Conservation (phyloP, 1,140 invertebrate species). For the Drosophila burlai region DNA sequence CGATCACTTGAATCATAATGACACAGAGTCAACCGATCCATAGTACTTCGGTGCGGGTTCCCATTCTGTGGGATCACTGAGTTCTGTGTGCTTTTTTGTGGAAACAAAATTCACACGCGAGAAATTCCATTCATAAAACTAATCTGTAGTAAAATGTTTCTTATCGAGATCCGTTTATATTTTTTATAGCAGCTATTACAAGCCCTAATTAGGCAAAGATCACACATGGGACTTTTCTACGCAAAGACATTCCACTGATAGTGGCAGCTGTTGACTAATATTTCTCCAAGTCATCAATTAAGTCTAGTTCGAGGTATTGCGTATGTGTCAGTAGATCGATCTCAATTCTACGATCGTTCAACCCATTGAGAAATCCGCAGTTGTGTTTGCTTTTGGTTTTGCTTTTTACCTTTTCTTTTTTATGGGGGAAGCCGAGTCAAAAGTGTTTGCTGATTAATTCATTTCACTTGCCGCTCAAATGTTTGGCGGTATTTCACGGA, state of each 20-base stretch:
- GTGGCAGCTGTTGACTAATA: slow-evolving; percentile 16
- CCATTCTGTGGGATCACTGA: slow-evolving; percentile 8
- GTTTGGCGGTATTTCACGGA: slow-evolving; percentile 38
- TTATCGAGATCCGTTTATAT: background rate
- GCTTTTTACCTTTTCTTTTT: background rate
- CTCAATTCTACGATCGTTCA: slow-evolving; percentile 28
- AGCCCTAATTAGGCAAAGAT: background rate
- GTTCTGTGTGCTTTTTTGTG: slow-evolving; percentile 19
- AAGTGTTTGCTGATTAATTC: slow-evolving; percentile 46
- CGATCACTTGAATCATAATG: slow-evolving; percentile 30
- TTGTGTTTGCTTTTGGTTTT: slow-evolving; percentile 6
- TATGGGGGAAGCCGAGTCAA: slow-evolving; percentile 32
- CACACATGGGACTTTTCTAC: slow-evolving; percentile 1
- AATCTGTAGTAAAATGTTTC: slow-evolving; percentile 19
- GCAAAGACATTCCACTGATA: background rate
- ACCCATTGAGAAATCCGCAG: slow-evolving; percentile 35
- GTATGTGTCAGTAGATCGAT: slow-evolving; percentile 32
- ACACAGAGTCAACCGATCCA: slow-evolving; percentile 15
- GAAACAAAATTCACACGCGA: slow-evolving; percentile 6
- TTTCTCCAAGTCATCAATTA: slow-evolving; percentile 19
- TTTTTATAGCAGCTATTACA: background rate
- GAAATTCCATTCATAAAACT: slow-evolving; percentile 36
- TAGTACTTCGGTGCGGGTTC: slow-evolving; percentile 4
- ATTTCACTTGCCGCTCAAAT: slow-evolving; percentile 11
- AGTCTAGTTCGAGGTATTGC: slow-evolving; percentile 25